phyloP scores from a whole-genome alignment of 2,888 invertebrate species.

The Dynastes grantii region DNA sequence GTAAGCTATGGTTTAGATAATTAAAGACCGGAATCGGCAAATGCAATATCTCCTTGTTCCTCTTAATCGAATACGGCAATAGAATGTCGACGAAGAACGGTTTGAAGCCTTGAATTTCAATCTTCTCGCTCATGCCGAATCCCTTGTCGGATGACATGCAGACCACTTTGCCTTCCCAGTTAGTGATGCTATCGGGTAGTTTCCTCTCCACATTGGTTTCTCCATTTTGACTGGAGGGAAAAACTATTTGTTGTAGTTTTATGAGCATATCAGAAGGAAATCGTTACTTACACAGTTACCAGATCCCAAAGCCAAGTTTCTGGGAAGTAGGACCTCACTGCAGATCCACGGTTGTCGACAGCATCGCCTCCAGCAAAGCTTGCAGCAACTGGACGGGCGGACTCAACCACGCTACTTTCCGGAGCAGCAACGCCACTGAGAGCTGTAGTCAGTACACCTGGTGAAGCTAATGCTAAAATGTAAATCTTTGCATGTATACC shows the following conservation, averaged over 20 bases:
- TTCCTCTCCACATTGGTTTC: constrained; percentile 67
- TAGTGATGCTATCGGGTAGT: constrained; percentile 77
- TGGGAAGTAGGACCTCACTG: constrained; percentile 71
- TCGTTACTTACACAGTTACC: constrained; percentile 68
- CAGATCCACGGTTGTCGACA: constrained; percentile 56
- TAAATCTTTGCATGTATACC: too few species aligned
- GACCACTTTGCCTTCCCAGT: constrained; percentile 75
- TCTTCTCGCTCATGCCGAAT: constrained; percentile 63
- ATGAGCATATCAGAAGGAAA: background rate
- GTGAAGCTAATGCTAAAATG: too few species aligned
- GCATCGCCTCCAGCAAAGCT: constrained; percentile 58
- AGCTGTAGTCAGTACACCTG: background rate
- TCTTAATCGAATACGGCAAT: constrained; percentile 78
- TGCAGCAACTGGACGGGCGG: background rate
- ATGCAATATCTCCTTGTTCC: constrained; percentile 73
- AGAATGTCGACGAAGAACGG: constrained; percentile 84
- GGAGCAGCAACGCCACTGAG: background rate
- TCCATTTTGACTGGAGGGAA: constrained; percentile 62
- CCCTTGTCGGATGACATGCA: constrained; percentile 72
- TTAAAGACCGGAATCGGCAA: constrained; percentile 79
- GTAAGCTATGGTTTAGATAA: constrained; percentile 79
- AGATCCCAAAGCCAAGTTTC: constrained; percentile 82
- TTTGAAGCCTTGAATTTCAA: constrained; percentile 75
- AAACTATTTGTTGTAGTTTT: background rate
- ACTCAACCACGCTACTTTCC: too few species aligned